Percentiles rank a stretch among this genome's conserved stretches.
phyloP scores from a whole-genome alignment of 2,113 vertebrate genomes.

The Pampusana beccarii region DNA sequence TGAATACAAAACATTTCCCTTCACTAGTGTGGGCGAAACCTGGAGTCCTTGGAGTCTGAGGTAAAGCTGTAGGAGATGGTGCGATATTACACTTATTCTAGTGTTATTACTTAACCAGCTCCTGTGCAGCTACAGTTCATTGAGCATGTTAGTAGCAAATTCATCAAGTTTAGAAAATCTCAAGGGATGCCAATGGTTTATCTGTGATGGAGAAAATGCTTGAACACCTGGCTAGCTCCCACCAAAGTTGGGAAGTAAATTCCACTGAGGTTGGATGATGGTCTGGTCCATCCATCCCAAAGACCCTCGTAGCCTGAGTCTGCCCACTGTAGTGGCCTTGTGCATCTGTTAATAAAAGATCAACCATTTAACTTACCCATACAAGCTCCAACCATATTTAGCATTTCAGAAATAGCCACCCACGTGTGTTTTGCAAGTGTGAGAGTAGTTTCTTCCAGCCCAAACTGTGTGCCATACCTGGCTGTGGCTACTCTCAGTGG shows the following conservation, averaged over 20 bases:
- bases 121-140: background rate
- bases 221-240: background rate
- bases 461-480: background rate
- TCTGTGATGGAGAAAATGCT: background rate
- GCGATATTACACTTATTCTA: background rate
- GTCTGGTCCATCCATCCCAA: background rate
- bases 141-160: background rate
- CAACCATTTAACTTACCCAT: background rate
- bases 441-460: background rate
- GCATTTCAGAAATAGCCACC: background rate
- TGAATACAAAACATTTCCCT: background rate
- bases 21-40: background rate
- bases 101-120: background rate
- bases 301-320: background rate
- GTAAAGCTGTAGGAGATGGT: background rate
- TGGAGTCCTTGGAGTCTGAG: background rate
- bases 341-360: background rate
- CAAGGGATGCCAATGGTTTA: background rate
- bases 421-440: background rate
- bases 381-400: background rate
- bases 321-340: background rate
- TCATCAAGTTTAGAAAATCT: background rate
- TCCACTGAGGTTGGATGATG: background rate
- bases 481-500: fast-evolving
- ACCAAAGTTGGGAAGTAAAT: background rate